phyloP scores from a whole-genome alignment of 2,113 vertebrate species.

The Oenanthe oenanthe region DNA sequence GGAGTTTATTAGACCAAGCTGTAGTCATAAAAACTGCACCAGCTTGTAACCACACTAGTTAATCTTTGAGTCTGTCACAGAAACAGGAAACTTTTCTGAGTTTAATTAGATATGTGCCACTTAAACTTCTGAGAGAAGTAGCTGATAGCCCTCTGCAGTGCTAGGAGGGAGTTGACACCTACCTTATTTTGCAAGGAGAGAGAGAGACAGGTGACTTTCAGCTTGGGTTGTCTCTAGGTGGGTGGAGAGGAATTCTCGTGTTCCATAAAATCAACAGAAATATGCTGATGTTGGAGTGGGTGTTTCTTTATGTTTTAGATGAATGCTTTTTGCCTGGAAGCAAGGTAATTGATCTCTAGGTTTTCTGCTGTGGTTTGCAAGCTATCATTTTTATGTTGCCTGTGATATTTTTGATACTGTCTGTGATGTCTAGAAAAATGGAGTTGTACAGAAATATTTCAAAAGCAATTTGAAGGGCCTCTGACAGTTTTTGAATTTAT shows the following conservation, averaged over 20 bases:
- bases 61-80: not conserved
- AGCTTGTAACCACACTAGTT: not conserved
- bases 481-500: not conserved
- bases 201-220: not conserved
- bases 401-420: not conserved
- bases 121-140: not conserved
- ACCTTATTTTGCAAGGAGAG: not conserved
- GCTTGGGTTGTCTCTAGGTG: not conserved
- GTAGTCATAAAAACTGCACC: not conserved
- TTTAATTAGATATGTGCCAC: not conserved
- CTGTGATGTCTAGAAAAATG: not conserved
- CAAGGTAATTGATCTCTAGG: not conserved
- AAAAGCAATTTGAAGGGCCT: not conserved
- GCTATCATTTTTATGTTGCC: not conserved
- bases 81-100: not conserved
- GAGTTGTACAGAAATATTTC: not conserved
- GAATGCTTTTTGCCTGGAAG: not conserved
- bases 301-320: not conserved
- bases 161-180: not conserved
- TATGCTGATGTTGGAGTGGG: not conserved
- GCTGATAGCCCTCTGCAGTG: not conserved
- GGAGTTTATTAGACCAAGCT: not conserved
- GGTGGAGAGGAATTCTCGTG: not conserved
- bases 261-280: not conserved
- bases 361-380: conserved; percentile 20